Conservation (phyloP, 2,888 invertebrate genomes). For the Baccha elongata region DNA sequence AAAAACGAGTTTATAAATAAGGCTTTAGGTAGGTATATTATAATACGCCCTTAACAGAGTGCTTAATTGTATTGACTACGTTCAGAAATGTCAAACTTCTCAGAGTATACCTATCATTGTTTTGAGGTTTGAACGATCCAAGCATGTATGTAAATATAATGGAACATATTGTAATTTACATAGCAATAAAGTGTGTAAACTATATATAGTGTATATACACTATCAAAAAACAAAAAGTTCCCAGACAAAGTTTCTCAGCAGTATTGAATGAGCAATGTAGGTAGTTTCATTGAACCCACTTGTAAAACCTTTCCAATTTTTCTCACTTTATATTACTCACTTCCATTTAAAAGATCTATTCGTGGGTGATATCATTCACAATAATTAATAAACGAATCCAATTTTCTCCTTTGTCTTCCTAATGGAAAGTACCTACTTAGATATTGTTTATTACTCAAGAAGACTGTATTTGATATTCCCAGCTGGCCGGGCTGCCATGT, state of each 20-base stretch:
- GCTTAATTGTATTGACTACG: too few relatives aligned
- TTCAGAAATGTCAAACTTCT: too few relatives aligned
- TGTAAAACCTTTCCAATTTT: not conserved
- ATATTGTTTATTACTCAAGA: slow-evolving; percentile 53
- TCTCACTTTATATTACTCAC: not conserved
- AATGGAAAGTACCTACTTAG: slow-evolving; percentile 61
- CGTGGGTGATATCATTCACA: slow-evolving; percentile 55
- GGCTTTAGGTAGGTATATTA: too few relatives aligned
- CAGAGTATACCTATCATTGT: too few relatives aligned
- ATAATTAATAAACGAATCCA: slow-evolving; percentile 62
- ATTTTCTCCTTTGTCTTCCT: slow-evolving; percentile 63
- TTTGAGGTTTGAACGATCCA: too few relatives aligned
- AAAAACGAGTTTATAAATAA: too few relatives aligned
- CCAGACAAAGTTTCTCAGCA: not conserved
- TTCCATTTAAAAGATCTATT: slow-evolving; percentile 29
- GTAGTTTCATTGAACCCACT: slow-evolving; percentile 14
- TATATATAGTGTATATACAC: too few relatives aligned
- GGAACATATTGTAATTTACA: too few relatives aligned
- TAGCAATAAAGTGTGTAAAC: too few relatives aligned
- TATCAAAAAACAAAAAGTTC: not conserved
- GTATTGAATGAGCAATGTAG: not conserved
- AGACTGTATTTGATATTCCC: slow-evolving; percentile 17
- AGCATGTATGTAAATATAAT: too few relatives aligned
- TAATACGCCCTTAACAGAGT: too few relatives aligned
- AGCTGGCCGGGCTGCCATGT: not conserved